phyloP scores from a whole-genome alignment of 2,888 invertebrate species.

The Diadromus collaris region DNA sequence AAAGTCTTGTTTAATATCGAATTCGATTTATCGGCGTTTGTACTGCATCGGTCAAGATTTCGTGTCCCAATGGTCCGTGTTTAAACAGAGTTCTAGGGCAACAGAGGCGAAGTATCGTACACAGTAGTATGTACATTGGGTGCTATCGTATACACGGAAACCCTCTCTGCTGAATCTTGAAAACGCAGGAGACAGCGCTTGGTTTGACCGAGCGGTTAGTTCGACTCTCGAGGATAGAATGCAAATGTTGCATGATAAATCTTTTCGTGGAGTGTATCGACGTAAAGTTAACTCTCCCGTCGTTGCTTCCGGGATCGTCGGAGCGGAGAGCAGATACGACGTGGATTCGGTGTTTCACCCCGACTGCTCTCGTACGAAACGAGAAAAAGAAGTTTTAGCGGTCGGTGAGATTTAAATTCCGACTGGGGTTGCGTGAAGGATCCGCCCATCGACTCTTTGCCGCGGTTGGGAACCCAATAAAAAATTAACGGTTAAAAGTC shows the following conservation, averaged over 20 bases:
- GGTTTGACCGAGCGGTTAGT: constrained; percentile 34
- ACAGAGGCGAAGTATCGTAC: constrained; percentile 11
- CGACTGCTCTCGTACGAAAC: not conserved
- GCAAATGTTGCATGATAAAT: constrained; percentile 42
- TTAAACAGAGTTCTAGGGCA: constrained; percentile 27
- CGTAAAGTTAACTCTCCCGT: constrained; percentile 17
- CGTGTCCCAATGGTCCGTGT: constrained; percentile 6
- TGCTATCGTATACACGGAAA: constrained; percentile 23
- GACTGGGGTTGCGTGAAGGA: not conserved
- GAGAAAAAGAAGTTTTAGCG: not conserved
- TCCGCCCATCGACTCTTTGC: not conserved
- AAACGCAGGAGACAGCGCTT: constrained; percentile 24
- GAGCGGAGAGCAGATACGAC: not conserved
- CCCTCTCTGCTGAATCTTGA: constrained; percentile 4
- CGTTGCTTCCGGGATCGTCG: not conserved
- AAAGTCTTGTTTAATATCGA: constrained; percentile 36
- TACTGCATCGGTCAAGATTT: constrained; percentile 36
- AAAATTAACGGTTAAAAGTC: constrained; percentile 40
- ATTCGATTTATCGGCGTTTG: constrained; percentile 47
- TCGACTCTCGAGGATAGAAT: constrained; percentile 13
- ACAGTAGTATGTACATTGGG: not conserved
- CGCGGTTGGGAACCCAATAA: not conserved
- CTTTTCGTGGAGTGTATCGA: constrained; percentile 14
- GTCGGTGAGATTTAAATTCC: constrained; percentile 13
- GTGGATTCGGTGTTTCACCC: not conserved